Evolutionary conservation across 1,140 invertebrate genomes (phyloP).

Genomic region (Oryzaephilus surinamensis): DNA sequence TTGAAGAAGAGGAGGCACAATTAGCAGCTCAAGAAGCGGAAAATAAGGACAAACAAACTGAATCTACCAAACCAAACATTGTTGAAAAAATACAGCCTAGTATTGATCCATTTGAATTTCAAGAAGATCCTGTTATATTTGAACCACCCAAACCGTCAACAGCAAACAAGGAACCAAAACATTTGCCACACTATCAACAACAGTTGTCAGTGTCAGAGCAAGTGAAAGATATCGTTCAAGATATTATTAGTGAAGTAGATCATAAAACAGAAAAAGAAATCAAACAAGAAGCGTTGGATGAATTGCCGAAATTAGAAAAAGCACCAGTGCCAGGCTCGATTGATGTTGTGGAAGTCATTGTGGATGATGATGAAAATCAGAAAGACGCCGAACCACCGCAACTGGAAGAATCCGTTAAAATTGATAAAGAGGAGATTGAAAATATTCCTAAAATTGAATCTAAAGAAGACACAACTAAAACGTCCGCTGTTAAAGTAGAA

Average conservation of each 20-base stretch:
- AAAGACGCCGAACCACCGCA: constrained; percentile 32
- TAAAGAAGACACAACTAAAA: constrained; percentile 18
- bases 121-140: constrained; percentile 31
- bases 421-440: constrained; percentile 8
- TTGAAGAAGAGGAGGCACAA: constrained; percentile 21
- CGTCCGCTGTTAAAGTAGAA: constrained; percentile 8
- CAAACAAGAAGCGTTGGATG: constrained; percentile 4
- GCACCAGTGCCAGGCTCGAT: constrained; percentile 16
- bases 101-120: constrained; percentile 39
- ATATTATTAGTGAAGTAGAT: constrained; percentile 3
- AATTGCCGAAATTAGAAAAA: constrained; percentile 11
- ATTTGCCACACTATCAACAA: constrained; percentile 14
- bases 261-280: constrained; percentile 8
- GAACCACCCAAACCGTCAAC: constrained; percentile 17
- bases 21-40: constrained; percentile 14
- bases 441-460: constrained; percentile 14
- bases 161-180: constrained; percentile 16
- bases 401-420: constrained; percentile 26
- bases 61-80: not conserved
- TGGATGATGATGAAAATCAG: constrained; percentile 30
- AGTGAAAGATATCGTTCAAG: too few relatives aligned
- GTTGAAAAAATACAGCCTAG: constrained; percentile 17
- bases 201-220: constrained; percentile 10
- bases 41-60: constrained; percentile 7
- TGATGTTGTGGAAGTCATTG: constrained; percentile 28